phyloP scores from a whole-genome alignment of 2,113 vertebrate species.

The Myrmecophaga tridactyla region DNA sequence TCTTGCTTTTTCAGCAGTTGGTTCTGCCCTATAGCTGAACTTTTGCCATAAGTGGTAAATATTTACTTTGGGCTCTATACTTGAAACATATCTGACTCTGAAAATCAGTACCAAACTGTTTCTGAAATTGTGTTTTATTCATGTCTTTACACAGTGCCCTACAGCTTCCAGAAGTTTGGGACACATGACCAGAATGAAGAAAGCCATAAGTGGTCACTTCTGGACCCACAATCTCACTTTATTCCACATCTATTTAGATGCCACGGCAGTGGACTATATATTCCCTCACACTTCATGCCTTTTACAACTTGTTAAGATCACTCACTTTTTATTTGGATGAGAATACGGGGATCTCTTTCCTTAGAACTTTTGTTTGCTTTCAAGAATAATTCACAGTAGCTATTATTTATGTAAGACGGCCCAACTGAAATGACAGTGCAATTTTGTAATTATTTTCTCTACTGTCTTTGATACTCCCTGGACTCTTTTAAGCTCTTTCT shows the following conservation, averaged over 20 bases:
- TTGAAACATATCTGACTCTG: not conserved
- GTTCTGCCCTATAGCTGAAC: conserved; percentile 27
- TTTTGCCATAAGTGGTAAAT: conserved; percentile 44
- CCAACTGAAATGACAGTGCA: not conserved
- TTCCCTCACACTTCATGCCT: not conserved
- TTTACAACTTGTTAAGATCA: not conserved
- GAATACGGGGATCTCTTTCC: not conserved
- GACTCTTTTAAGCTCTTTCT: not conserved
- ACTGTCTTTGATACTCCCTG: not conserved
- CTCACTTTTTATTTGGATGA: not conserved
- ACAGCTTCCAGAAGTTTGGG: not conserved
- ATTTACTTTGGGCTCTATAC: conserved; percentile 30
- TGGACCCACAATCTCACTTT: not conserved
- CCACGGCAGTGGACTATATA: not conserved
- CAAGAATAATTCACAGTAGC: not conserved
- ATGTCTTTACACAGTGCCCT: not conserved
- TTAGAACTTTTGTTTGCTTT: conserved; percentile 33
- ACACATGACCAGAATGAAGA: not conserved
- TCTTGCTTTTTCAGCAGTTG: not conserved
- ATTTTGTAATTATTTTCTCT: conserved; percentile 22
- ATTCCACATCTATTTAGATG: not conserved
- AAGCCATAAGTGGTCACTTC: not conserved
- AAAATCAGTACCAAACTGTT: conserved; percentile 24
- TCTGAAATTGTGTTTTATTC: conserved; percentile 43
- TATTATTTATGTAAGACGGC: not conserved